Percentiles rank a stretch among this genome's conserved stretches.
Conservation (phyloP, 2,113 vertebrate species). For the Bubo scandiacus region DNA sequence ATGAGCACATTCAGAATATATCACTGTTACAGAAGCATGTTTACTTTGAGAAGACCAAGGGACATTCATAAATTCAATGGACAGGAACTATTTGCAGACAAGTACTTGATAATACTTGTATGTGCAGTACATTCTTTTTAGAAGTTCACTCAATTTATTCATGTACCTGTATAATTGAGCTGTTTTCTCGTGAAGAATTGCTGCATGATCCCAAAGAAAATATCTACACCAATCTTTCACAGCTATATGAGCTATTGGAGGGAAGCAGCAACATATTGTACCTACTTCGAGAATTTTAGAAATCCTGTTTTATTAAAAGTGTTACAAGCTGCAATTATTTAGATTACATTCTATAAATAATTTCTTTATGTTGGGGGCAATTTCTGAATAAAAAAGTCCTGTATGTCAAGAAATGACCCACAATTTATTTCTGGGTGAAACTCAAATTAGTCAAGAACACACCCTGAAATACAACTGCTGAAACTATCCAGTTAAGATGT, state of each 20-base stretch:
- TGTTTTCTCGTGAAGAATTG: conserved; percentile 3
- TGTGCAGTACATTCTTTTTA: conserved; percentile 23
- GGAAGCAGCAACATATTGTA: conserved; percentile 40
- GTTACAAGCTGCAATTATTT: conserved; percentile 27
- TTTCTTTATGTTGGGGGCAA: not conserved
- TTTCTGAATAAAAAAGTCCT: conserved; percentile 12
- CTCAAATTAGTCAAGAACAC: not conserved
- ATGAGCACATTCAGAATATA: conserved; percentile 42
- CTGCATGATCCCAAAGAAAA: conserved; percentile 28
- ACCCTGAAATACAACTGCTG: not conserved
- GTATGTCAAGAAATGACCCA: not conserved
- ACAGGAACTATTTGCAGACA: conserved; percentile 27
- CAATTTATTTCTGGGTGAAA: conserved; percentile 1
- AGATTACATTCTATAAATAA: conserved; percentile 19
- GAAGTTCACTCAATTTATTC: not conserved
- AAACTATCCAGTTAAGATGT: not conserved
- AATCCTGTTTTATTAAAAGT: conserved; percentile 66
- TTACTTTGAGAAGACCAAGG: conserved; percentile 22
- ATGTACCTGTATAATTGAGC: not conserved
- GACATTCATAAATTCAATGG: conserved; percentile 26
- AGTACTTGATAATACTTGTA: conserved; percentile 21
- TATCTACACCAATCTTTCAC: not conserved
- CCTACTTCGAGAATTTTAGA: conserved; percentile 50
- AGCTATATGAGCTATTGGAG: not conserved
- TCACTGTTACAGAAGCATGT: conserved; percentile 31